Evolutionary conservation across 2,797 vertebrate species (phyloP), one percentile per base, ranked within the genome.

Genomic region (Lophotriccus pileatus): DNA sequence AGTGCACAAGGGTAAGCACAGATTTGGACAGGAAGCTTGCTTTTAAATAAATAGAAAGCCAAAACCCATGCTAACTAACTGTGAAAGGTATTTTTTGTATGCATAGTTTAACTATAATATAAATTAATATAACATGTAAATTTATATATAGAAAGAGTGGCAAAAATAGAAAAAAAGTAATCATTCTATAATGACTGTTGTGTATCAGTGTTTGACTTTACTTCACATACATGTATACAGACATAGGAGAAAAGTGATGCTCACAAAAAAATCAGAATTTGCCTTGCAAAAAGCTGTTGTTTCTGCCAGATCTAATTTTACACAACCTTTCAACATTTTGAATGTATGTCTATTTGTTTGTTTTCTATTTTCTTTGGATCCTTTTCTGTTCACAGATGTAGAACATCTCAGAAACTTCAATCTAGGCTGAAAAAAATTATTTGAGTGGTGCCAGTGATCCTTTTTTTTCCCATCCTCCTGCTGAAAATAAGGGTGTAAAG

Each of bases 181-280:
- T 13, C 2, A 14, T 50, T 59, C 75, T 74, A 15, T 25, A 58
- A 39, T 21, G 19, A 9, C 53, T 55, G 11, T 34, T 69, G 10
- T 1, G 0, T 49, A 10, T 25, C 50, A 47, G 13, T 6, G 4
- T 62, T 49, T 62, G 27, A 9, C 32, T 64, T 23, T 60, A 9
- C 15, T 25, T 23, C 17, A 20, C 9, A 2, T 8, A 17, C 9
- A 7, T 1, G 2, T 58, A 46, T 58, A 18, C 5, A n/a, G 7
- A 55, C 14, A 11, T 0, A 4, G 15, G 7, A 30, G 11, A 79
- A 59, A 37, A 63, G 44, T 5, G 25, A 77, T 14, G 1, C 9
- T 43, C 72, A 53, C 6, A 84, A 39, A 70, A 37, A 87, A 70
- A 9, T 13, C 10, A 18, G 32, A 59, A 84, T 50, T 5, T 9